Evolutionary conservation across 2,888 invertebrate genomes (phyloP).

Genomic region (Tipula helvola): DNA sequence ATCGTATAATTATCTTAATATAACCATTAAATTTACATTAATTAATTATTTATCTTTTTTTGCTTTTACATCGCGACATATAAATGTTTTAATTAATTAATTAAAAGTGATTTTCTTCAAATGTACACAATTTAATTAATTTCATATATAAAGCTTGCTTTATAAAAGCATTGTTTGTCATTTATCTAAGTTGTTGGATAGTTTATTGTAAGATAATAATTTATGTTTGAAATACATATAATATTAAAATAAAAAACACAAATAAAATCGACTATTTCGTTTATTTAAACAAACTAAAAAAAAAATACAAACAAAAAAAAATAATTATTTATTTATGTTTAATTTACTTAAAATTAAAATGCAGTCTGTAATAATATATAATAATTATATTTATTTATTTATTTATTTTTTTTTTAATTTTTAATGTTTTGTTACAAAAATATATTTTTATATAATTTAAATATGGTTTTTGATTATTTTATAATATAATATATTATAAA

Average conservation of each 20-base stretch:
- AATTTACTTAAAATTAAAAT: constrained; percentile 10
- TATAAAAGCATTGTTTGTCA: background rate
- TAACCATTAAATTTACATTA: background rate
- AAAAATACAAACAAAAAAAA: background rate
- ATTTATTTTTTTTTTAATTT: background rate
- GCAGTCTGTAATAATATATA: constrained; percentile 8
- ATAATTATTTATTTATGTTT: background rate
- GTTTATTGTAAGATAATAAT: background rate
- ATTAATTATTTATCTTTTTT: background rate
- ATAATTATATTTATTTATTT: background rate
- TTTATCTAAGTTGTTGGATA: background rate
- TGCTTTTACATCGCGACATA: background rate
- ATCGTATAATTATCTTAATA: background rate
- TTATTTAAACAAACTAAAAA: background rate
- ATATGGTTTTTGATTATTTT: background rate
- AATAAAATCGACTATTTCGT: background rate
- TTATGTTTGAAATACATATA: background rate
- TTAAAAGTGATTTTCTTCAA: background rate
- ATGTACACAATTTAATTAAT: background rate
- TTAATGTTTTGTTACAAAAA: background rate
- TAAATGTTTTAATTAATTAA: background rate
- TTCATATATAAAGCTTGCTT: background rate
- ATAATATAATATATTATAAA: background rate
- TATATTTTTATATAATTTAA: background rate
- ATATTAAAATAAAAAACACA: background rate